Evolutionary conservation across 2,888 invertebrate species (phyloP).

Genomic region (Erebia aethiops): DNA sequence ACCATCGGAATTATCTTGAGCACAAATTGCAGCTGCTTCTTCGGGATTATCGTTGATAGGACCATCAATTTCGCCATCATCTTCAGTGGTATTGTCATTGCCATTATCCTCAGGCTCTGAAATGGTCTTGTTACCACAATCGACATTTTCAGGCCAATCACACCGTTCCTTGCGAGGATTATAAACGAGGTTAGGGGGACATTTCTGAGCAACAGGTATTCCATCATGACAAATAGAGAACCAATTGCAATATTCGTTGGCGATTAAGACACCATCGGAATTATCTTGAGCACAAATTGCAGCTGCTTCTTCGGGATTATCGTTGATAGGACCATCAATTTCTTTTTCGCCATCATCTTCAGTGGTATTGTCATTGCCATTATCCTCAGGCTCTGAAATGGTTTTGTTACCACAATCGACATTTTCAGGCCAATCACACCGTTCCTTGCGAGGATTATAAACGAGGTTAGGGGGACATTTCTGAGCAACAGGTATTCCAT

Average conservation of each 20-base stretch:
- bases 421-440: constrained; percentile 50
- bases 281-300: constrained; percentile 15
- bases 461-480: constrained; percentile 44
- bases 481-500: constrained; percentile 39
- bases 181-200: constrained; percentile 45
- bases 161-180: constrained; percentile 47
- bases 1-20: constrained; percentile 44
- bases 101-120: constrained; percentile 38
- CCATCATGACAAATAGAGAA: constrained; percentile 47
- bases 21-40: constrained; percentile 47
- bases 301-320: constrained; percentile 44
- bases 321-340: constrained; percentile 36
- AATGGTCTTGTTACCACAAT: constrained; percentile 47
- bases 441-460: constrained; percentile 46
- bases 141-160: constrained; percentile 50
- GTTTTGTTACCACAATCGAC: constrained; percentile 49
- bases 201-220: constrained; percentile 39
- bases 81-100: not conserved
- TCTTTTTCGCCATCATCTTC: constrained; percentile 16
- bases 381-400: constrained; percentile 37
- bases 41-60: constrained; percentile 46
- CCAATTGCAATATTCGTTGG: constrained; percentile 50
- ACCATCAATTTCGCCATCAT: not conserved
- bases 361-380: constrained; percentile 5
- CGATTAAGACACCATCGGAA: constrained; percentile 47